A percentile compares a stretch with the other conserved stretches of the same genome.
These are phyloP conservation scores for Drosophila saltans DNA, from an alignment of 1,140 invertebrate species.

Conservation along the genomic window DNA sequence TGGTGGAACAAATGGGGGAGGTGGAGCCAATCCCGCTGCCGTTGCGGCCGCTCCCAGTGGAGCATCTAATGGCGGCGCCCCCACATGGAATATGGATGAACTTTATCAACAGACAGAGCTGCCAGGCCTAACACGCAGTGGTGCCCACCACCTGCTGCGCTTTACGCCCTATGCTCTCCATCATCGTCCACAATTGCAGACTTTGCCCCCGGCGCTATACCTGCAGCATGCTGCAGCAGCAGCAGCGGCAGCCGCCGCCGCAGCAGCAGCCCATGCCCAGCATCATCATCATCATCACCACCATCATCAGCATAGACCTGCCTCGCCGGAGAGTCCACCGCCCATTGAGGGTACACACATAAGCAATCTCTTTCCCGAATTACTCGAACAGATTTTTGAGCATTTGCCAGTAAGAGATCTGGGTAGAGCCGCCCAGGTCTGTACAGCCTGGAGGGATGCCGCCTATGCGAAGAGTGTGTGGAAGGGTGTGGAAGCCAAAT, in stretches of 20 bases:
- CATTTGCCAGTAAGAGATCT: constrained; percentile 94
- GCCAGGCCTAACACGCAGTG: constrained; percentile 72
- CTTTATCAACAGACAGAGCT: constrained; percentile 82
- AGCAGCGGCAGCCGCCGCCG: constrained; percentile 73
- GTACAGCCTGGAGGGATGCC: constrained; percentile 94
- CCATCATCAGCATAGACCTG: constrained; percentile 84
- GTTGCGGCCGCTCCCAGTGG: constrained; percentile 43
- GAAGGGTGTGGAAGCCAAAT: constrained; percentile 94
- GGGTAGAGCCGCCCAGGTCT: constrained; percentile 95
- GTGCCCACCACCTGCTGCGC: constrained; percentile 79
- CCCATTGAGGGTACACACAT: constrained; percentile 89
- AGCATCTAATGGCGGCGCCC: constrained; percentile 36
- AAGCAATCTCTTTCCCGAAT: constrained; percentile 94
- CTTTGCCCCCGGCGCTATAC: constrained; percentile 74
- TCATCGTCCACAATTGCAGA: constrained; percentile 76
- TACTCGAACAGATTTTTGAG: constrained; percentile 95
- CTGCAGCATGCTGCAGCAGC: constrained; percentile 74
- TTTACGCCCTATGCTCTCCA: constrained; percentile 81
- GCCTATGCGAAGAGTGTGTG: constrained; percentile 96
- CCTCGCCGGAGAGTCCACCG: constrained; percentile 73
- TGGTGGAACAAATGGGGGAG: constrained; percentile 39
- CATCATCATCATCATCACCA: constrained; percentile 75
- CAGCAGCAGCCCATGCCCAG: constrained; percentile 66
- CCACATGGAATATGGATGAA: constrained; percentile 76
- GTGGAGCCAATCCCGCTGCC: constrained; percentile 25